Conservation (phyloP, 2,113 vertebrate genomes). For the Dascyllus trimaculatus region DNA sequence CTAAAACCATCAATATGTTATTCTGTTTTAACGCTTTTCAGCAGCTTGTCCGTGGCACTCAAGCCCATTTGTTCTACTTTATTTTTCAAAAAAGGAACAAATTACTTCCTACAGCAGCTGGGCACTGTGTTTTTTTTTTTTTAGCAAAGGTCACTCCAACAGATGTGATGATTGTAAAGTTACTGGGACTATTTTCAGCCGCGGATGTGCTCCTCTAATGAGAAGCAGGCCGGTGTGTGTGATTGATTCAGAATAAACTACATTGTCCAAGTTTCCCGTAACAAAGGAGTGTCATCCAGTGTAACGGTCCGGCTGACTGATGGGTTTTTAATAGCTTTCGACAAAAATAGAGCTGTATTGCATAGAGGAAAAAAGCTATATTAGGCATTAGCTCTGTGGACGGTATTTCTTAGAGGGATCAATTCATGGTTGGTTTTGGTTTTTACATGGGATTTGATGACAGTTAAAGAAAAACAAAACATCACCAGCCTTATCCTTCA, state of each 20-base stretch:
- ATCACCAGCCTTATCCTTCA: constrained; percentile 6
- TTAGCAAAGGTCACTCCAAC: constrained; percentile 16
- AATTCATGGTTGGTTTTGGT: constrained; percentile 4
- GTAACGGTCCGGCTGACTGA: not conserved
- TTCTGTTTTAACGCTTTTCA: not conserved
- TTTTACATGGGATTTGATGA: not conserved
- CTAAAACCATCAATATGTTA: constrained; percentile 12
- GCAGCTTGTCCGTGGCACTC: not conserved
- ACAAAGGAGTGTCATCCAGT: not conserved
- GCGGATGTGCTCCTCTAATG: not conserved
- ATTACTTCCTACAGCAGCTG: constrained; percentile 12
- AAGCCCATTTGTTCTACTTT: not conserved
- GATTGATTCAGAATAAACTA: constrained; percentile 31
- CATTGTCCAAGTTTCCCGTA: not conserved
- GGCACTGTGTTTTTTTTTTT: constrained; percentile 22
- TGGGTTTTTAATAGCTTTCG: not conserved
- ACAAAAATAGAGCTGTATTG: not conserved
- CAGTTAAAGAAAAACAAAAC: constrained; percentile 5
- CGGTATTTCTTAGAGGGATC: not conserved
- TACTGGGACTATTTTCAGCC: constrained; percentile 25
- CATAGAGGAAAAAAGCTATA: not conserved
- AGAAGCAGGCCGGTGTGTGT: not conserved
- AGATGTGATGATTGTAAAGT: not conserved
- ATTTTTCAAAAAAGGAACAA: not conserved
- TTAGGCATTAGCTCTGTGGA: not conserved